Base-by-base conservation (phyloP, 2,888 invertebrate genomes). In the Xestia rhomboidea region DNA sequence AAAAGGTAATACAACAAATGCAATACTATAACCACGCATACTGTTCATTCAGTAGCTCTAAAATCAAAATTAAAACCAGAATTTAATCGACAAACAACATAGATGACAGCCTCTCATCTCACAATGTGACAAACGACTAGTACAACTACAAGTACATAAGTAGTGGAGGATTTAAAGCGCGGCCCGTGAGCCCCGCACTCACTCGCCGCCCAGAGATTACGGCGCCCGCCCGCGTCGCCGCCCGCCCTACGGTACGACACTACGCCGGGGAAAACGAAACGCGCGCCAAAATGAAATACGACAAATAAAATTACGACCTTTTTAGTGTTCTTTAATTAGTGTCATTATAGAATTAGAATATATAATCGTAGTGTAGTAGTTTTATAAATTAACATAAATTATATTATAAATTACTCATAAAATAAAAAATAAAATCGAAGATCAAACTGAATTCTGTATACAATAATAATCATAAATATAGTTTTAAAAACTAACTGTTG, bases 191-290 rank as follows among this genome's bases (percentile, higher is more conserved):
- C 81, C 76, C 27, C 77, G 68, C 89, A 90, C 88, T 93, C 94
- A 93, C 90, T 93, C 93, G 93, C 93, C 94, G 93, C 92, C 93
- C 92, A 89, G 88, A 91, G 89, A 86, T 88, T 87, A 88, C 87
- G 93, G 92, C 93, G 93, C 90, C 93, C 94, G 93, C 95, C 94
- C 93, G 92, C 91, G 87, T 75, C 80, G 82, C 87, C 66, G 83
- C 86, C 79, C 89, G 86, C 83, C 84, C 87, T 79, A 83, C 80
- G 77, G 74, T 73, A 84, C 83, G 76, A 76, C 70, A 73, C 73
- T 81, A 81, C 77, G 82, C 73, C 79, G 74, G 76, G 66, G 41
- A 70, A 82, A 81, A 63, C 81, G 73, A 84, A 51, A 81, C 81
- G 82, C 81, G 82, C 68, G 68, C 68, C 54, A 73, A 80, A 77